phyloP scores from a whole-genome alignment of 2,888 invertebrate species.

The Thymelicus sylvestris region DNA sequence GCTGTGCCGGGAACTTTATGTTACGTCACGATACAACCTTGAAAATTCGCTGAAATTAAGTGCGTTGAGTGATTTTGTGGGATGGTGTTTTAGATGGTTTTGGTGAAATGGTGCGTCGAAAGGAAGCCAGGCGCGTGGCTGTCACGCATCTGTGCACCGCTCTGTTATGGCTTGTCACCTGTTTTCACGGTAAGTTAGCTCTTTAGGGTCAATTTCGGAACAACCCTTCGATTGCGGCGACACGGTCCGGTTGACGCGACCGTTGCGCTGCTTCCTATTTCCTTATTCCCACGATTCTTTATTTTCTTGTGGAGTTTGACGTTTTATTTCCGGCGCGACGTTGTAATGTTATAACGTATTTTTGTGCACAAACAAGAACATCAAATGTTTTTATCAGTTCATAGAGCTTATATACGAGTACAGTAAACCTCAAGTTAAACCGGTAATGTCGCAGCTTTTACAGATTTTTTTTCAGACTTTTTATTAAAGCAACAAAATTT shows the following conservation, averaged over 20 bases:
- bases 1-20: slow-evolving; percentile 57
- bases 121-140: slow-evolving; percentile 61
- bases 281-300: slow-evolving; percentile 18
- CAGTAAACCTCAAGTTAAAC: no score
- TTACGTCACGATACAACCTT: slow-evolving; percentile 66
- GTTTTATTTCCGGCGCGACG: neutral
- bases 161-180: slow-evolving; percentile 72
- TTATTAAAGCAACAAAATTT: no score
- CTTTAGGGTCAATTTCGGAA: slow-evolving; percentile 57
- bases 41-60: slow-evolving; percentile 44
- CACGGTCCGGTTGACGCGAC: slow-evolving; percentile 60
- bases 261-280: slow-evolving; percentile 52
- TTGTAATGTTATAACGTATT: neutral
- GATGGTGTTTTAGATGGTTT: slow-evolving; percentile 71
- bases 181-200: slow-evolving; percentile 75
- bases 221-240: slow-evolving; percentile 53
- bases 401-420: no score
- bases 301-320: neutral
- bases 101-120: slow-evolving; percentile 75
- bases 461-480: no score
- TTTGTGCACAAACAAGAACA: neutral
- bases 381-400: no score
- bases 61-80: slow-evolving; percentile 63
- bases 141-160: slow-evolving; percentile 67
- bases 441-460: no score